Conservation (phyloP, 2,113 vertebrate species). For the Catharus bicknelli region DNA sequence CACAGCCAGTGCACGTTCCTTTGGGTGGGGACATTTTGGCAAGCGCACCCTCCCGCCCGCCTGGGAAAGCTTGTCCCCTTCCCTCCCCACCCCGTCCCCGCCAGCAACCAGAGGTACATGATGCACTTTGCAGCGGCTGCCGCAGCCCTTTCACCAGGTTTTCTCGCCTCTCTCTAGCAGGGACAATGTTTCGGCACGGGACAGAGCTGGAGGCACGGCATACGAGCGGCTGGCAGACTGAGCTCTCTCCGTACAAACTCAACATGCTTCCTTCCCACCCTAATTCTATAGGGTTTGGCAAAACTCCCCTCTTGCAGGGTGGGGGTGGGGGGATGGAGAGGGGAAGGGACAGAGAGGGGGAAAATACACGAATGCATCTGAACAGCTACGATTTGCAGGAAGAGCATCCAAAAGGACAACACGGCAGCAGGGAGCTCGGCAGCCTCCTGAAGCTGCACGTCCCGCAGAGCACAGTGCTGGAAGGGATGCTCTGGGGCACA, state of each 20-base stretch:
- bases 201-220: constrained; percentile 6
- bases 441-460: not conserved
- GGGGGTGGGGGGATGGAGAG: not conserved
- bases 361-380: not conserved
- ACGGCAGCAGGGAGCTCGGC: not conserved
- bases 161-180: constrained; percentile 15
- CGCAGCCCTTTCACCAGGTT: constrained; percentile 15
- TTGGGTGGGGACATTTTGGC: constrained; percentile 52
- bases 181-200: not conserved
- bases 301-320: not conserved
- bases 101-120: constrained; percentile 53
- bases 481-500: not conserved
- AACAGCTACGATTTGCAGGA: constrained; percentile 7
- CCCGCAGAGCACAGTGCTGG: not conserved
- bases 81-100: constrained; percentile 47
- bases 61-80: constrained; percentile 59
- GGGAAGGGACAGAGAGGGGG: not conserved
- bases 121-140: constrained; percentile 33
- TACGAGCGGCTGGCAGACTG: not conserved
- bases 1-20: constrained; percentile 50
- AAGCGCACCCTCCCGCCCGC: constrained; percentile 7
- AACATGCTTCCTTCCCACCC: not conserved
- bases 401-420: not conserved
- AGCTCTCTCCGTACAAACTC: not conserved
- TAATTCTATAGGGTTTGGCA: not conserved